Evolutionary conservation across 2,113 vertebrate genomes (phyloP).

Genomic region (Corydoras maculifer): DNA sequence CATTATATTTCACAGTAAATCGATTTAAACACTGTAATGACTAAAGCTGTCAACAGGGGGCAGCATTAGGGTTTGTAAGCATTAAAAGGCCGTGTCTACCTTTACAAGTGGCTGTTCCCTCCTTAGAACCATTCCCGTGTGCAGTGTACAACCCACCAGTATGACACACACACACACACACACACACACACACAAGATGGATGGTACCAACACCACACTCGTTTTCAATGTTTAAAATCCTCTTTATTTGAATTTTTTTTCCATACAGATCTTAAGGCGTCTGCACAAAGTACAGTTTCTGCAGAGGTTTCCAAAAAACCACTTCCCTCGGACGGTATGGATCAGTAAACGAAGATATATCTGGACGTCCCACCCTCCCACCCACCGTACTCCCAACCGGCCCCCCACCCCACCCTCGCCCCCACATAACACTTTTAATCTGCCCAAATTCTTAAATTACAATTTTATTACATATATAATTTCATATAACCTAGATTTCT

Average conservation of each 20-base stretch:
- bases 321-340: slow-evolving; percentile 57
- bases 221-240: slow-evolving; percentile 54
- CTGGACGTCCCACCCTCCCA: neutral
- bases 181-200: neutral
- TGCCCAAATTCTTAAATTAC: slow-evolving; percentile 48
- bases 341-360: slow-evolving; percentile 55
- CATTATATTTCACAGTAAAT: no score
- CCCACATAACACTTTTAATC: slow-evolving; percentile 20
- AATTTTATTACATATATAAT: slow-evolving; percentile 38
- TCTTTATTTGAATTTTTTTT: slow-evolving; percentile 62
- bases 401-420: neutral
- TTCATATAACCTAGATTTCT: slow-evolving; percentile 59
- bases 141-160: no score
- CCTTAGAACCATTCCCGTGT: no score
- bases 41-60: no score
- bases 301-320: slow-evolving; percentile 59
- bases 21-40: no score
- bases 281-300: slow-evolving; percentile 66
- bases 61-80: no score
- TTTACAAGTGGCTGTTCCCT: no score
- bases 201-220: no score
- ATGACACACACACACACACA: neutral
- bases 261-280: slow-evolving; percentile 70
- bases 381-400: no score
- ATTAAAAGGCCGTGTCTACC: no score